phyloP scores from a whole-genome alignment of 2,113 vertebrate genomes.

The Sturnus vulgaris region DNA sequence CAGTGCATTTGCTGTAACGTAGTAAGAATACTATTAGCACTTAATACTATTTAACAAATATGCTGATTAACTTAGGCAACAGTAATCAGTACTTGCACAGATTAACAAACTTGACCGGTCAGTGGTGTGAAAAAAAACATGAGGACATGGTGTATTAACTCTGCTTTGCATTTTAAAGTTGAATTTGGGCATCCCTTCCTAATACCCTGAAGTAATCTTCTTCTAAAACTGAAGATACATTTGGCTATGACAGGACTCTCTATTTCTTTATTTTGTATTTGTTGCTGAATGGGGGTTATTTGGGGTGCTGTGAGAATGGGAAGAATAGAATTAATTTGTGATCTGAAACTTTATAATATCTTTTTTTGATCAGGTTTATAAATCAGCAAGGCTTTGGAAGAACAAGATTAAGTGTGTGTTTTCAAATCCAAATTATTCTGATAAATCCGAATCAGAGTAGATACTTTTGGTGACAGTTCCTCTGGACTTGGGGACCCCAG shows the following conservation, averaged over 20 bases:
- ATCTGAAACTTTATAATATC: background rate
- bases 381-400: background rate
- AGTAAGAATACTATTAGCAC: background rate
- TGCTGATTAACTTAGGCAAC: background rate
- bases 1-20: background rate
- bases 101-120: background rate
- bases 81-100: background rate
- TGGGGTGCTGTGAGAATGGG: background rate
- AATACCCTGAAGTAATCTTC: background rate
- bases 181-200: background rate
- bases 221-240: background rate
- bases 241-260: background rate
- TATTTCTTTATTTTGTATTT: background rate
- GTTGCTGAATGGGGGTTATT: background rate
- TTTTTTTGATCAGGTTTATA: background rate
- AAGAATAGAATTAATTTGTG: background rate
- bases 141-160: background rate
- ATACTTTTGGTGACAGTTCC: background rate
- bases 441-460: background rate
- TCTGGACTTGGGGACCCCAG: rapidly evolving
- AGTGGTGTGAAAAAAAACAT: background rate
- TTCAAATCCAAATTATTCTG: background rate
- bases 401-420: background rate
- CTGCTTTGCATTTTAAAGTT: background rate
- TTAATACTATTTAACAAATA: background rate